These are phyloP conservation scores for Morbakka virulenta DNA, from an alignment of 30 jellyfish, hydroid and myxozoan genomes.

Conservation along the genomic window DNA sequence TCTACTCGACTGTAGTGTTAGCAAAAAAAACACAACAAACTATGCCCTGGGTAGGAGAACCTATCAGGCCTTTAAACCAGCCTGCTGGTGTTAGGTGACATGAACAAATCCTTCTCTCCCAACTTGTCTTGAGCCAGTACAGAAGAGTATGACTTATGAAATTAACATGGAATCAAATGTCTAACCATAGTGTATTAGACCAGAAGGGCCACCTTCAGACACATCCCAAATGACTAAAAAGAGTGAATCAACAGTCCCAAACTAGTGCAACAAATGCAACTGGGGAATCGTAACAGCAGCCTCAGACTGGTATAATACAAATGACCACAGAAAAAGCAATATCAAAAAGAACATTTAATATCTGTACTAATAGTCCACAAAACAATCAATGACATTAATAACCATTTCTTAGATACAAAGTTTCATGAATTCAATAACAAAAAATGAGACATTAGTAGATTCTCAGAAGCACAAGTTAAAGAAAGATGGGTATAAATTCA, in stretches of 20 bases:
- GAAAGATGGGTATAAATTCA: slow-evolving; percentile 5
- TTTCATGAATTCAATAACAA: slow-evolving; percentile 25
- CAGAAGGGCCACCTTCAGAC: slow-evolving; percentile 50
- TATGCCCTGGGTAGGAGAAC: slow-evolving; percentile 37
- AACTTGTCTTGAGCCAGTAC: no score
- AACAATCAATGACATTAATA: slow-evolving; percentile 9
- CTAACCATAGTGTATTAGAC: slow-evolving; percentile 4
- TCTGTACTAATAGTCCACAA: slow-evolving; percentile 18
- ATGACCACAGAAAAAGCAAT: slow-evolving; percentile 30
- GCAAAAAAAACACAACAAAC: no score
- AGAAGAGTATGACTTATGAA: no score
- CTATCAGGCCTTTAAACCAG: slow-evolving; percentile 23
- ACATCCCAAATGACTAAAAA: slow-evolving; percentile 37
- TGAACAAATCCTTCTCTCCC: slow-evolving; percentile 32
- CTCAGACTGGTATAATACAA: slow-evolving; percentile 61
- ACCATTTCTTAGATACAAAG: slow-evolving; percentile 7
- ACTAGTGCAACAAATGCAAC: slow-evolving; percentile 35
- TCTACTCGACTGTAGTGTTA: slow-evolving; percentile 39
- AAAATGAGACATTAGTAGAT: slow-evolving; percentile 28
- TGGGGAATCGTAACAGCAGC: slow-evolving; percentile 49
- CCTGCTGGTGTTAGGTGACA: slow-evolving; percentile 44
- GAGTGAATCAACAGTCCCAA: slow-evolving; percentile 54
- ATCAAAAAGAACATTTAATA: slow-evolving; percentile 6
- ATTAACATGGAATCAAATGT: no score
- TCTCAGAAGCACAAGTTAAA: slow-evolving; percentile 13